Percentiles rank a stretch among this genome's conserved stretches.
phyloP scores from a whole-genome alignment of 2,113 vertebrate species.

The Capricornis sumatraensis region DNA sequence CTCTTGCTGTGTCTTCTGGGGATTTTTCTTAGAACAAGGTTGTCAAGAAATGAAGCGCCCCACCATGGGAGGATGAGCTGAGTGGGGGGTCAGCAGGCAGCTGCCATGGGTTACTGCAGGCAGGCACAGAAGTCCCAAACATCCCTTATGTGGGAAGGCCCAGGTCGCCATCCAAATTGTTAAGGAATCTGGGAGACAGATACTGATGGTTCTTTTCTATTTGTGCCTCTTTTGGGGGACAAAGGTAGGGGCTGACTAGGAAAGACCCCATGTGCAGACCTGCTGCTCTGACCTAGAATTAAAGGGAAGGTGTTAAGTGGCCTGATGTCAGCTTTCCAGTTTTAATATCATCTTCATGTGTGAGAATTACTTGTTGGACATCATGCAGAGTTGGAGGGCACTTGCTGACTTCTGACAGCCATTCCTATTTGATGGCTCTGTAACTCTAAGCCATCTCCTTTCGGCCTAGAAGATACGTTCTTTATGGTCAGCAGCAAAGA shows the following conservation, averaged over 20 bases:
- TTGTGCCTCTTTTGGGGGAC: not conserved
- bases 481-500: not conserved
- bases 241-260: not conserved
- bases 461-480: not conserved
- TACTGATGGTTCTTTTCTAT: not conserved
- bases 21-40: not conserved
- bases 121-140: not conserved
- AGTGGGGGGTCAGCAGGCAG: too few relatives aligned
- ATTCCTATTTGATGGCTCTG: not conserved
- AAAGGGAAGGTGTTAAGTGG: not conserved
- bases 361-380: not conserved
- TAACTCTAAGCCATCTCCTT: not conserved
- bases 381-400: not conserved
- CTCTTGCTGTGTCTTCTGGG: not conserved
- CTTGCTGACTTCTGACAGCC: not conserved
- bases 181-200: not conserved
- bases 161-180: fast-evolving
- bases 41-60: not conserved
- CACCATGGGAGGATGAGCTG: not conserved
- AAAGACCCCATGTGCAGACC: not conserved
- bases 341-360: not conserved
- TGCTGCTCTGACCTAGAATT: not conserved
- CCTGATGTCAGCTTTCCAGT: not conserved
- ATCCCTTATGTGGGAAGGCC: not conserved
- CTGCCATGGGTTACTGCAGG: not conserved